Evolutionary conservation across 2,888 invertebrate genomes (phyloP).

Genomic region (Gymnosoma rotundatum): DNA sequence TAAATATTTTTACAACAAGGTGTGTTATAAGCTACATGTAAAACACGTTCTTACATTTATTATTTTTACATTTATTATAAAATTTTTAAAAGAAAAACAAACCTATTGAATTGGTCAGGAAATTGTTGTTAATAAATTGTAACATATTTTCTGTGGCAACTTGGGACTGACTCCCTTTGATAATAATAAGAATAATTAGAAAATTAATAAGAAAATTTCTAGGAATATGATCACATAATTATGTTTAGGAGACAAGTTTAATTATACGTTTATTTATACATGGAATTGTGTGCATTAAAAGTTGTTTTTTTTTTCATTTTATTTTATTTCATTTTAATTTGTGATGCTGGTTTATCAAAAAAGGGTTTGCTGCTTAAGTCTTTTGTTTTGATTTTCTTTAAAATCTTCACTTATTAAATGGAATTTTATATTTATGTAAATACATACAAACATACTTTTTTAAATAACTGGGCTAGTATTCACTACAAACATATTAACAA

Average conservation of each 20-base stretch:
- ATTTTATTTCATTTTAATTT: neutral
- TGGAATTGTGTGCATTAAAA: neutral
- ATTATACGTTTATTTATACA: neutral
- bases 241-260: neutral
- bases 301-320: too few species aligned
- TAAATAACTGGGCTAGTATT: too few species aligned
- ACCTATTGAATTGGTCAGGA: neutral
- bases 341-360: neutral
- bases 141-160: neutral
- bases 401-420: slow-evolving; percentile 13
- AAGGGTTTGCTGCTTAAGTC: slow-evolving; percentile 39
- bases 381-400: slow-evolving; percentile 7
- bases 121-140: neutral
- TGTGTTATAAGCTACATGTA: slow-evolving; percentile 46
- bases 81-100: neutral
- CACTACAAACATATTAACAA: too few species aligned
- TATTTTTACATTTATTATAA: neutral
- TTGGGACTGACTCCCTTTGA: neutral
- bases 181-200: neutral
- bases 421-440: neutral
- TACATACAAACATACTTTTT: neutral
- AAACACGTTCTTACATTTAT: slow-evolving; percentile 46
- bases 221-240: slow-evolving; percentile 6
- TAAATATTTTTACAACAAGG: slow-evolving; percentile 58
- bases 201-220: neutral